Conservation (phyloP, 1,140 invertebrate species). For the Cylas formicarius region DNA sequence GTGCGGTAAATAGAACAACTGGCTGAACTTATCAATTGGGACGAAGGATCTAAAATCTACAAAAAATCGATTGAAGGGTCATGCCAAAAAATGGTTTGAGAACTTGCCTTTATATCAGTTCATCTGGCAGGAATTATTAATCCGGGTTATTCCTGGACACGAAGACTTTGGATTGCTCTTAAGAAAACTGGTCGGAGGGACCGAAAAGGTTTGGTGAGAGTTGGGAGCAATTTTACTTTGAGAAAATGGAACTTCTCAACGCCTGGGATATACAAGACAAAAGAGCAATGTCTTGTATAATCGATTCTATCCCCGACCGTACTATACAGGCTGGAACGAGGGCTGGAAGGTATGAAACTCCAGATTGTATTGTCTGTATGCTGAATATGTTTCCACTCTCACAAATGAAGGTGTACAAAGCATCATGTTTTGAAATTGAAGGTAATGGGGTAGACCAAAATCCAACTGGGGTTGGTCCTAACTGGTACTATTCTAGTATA, state of each 20-base stretch:
- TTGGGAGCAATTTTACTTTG: slow-evolving; percentile 15
- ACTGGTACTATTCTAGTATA: no score
- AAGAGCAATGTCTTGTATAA: slow-evolving; percentile 13
- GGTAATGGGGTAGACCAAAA: no score
- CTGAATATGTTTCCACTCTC: slow-evolving; percentile 15
- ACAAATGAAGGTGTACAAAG: no score
- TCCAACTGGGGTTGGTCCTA: no score
- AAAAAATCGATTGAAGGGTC: slow-evolving; percentile 3
- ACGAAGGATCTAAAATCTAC: slow-evolving; percentile 6
- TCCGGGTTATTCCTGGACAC: slow-evolving; percentile 12
- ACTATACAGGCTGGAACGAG: slow-evolving; percentile 8
- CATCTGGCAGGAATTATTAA: slow-evolving; percentile 8
- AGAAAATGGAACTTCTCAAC: slow-evolving; percentile 13
- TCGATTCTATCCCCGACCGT: slow-evolving; percentile 12
- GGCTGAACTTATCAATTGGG: slow-evolving; percentile 6
- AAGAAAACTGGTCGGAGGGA: slow-evolving; percentile 2
- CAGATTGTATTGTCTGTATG: slow-evolving; percentile 12
- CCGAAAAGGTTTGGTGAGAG: slow-evolving; percentile 7
- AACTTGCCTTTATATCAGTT: slow-evolving; percentile 1
- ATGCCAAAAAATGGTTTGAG: slow-evolving; percentile 13
- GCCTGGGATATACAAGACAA: slow-evolving; percentile 13
- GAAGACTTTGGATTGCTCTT: slow-evolving; percentile 9
- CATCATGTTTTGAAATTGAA: no score
- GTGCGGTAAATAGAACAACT: slow-evolving; percentile 17
- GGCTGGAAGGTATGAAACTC: slow-evolving; percentile 15